Evolutionary conservation across 2,797 vertebrate species (phyloP).

Genomic region (Mus caroli): DNA sequence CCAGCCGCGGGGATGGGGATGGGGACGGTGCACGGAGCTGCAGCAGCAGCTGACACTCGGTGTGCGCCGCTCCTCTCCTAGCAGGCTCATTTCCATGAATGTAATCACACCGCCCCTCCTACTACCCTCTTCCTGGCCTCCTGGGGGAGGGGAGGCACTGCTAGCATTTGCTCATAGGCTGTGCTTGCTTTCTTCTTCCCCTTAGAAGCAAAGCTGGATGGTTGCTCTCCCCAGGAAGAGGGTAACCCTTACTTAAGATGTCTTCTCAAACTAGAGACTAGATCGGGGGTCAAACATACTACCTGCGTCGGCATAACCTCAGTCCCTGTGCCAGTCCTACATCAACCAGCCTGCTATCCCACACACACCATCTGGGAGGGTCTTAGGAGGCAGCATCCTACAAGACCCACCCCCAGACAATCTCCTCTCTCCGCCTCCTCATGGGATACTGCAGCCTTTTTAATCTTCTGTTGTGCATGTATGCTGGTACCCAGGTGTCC

Average conservation of each 20-base stretch:
- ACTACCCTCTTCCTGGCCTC: conserved; percentile 66
- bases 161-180: conserved; percentile 17
- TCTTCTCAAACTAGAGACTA: not conserved
- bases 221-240: conserved; percentile 36
- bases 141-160: conserved; percentile 71
- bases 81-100: conserved; percentile 75
- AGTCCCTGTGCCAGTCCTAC: not conserved
- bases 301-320: not conserved
- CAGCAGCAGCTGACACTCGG: conserved; percentile 21
- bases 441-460: not conserved
- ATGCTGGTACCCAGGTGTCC: not conserved
- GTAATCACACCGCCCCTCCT: conserved; percentile 69
- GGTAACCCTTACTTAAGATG: conserved; percentile 33
- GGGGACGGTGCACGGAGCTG: conserved; percentile 23
- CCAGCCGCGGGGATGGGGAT: conserved; percentile 10
- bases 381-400: not conserved
- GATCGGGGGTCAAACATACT: not conserved
- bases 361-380: not conserved
- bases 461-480: not conserved
- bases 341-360: not conserved
- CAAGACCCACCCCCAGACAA: not conserved
- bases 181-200: not conserved
- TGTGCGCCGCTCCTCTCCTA: not conserved
- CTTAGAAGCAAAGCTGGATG: not conserved
- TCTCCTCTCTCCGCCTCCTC: not conserved